phyloP scores from a whole-genome alignment of 2,797 vertebrate genomes.

The Iguana delicatissima region DNA sequence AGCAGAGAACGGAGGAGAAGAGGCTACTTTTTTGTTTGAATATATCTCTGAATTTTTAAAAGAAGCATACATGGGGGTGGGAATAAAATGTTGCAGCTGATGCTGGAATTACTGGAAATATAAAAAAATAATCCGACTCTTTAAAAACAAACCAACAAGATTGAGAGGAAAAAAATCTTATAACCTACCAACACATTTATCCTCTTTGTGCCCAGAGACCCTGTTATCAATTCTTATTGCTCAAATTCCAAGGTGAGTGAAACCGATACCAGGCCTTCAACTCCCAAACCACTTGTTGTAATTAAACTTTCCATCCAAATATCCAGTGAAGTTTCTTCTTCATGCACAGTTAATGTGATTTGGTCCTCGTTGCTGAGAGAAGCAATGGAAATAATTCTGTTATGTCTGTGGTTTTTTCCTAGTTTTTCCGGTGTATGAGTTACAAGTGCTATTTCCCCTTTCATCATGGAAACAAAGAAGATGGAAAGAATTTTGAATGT shows the following conservation, averaged over 20 bases:
- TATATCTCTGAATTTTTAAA: too few species aligned
- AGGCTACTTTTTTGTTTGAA: too few species aligned
- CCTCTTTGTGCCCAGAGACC: too few species aligned
- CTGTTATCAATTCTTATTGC: too few species aligned
- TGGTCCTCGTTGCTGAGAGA: neutral
- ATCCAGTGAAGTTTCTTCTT: neutral
- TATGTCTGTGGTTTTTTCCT: slow-evolving; percentile 18
- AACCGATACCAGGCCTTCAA: neutral
- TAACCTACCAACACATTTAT: too few species aligned
- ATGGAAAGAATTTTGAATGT: neutral
- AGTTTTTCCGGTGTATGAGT: neutral
- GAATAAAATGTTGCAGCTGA: too few species aligned
- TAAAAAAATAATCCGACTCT: too few species aligned
- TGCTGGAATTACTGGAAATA: too few species aligned
- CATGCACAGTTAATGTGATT: neutral
- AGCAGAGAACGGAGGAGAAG: too few species aligned
- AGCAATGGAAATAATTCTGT: neutral
- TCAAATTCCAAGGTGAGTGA: neutral
- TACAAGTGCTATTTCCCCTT: neutral
- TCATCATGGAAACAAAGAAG: slow-evolving; percentile 7
- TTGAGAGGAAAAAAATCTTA: too few species aligned
- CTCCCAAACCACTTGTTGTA: neutral
- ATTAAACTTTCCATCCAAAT: neutral
- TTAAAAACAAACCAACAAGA: too few species aligned
- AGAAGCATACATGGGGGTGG: too few species aligned